Base-by-base conservation (phyloP, 2,797 vertebrate genomes). In the Potorous gilbertii region DNA sequence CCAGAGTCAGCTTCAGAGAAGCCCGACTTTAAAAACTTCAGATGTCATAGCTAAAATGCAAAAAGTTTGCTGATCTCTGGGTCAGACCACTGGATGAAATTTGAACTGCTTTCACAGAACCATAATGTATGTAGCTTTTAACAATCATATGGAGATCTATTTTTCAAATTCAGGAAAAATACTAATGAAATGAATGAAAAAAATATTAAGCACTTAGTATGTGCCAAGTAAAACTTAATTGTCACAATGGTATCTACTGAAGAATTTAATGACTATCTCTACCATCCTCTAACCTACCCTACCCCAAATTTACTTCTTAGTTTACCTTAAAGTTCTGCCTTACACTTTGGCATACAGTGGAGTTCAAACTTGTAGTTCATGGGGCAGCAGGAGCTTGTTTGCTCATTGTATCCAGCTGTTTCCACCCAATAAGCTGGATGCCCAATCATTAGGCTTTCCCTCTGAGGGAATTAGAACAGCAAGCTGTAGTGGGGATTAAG, bases 1-100 rank as follows among this genome's bases (percentile, higher is more conserved):
- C 94, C 96, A 94, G 91, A 97, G 92, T 92, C 92, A 66, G 74
- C 95, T 96, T 98, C 96, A 93, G 34, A 92, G 94, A 96, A 93
- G 94, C 96, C 21, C 91, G 62, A 81, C 34, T 96, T 92, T 92
- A 28, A 54, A 96, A 87, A 93, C 0, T 0, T 91, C 93, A 93
- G 12, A 91, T 92, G 55, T 89, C 90, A 90, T 54, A 0, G 9
- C 93, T 96, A 57, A 94, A 93, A 55, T 31, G 52, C 95, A 10
- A 87, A 92, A 40, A 54, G n/a, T 31, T 55, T 96, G 52, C 56
- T 94, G 92, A 92, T 62, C 87, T 10, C 66, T 5, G 87, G 94
- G 24, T 94, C 54, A 93, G 74, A 27, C 40, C 40, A 50, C 27
- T 27, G 24, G 24, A 46, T 87, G 93, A 59, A 91, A 52, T 54